phyloP scores from a whole-genome alignment of 2,888 invertebrate genomes.

The Leptopilina myrica region DNA sequence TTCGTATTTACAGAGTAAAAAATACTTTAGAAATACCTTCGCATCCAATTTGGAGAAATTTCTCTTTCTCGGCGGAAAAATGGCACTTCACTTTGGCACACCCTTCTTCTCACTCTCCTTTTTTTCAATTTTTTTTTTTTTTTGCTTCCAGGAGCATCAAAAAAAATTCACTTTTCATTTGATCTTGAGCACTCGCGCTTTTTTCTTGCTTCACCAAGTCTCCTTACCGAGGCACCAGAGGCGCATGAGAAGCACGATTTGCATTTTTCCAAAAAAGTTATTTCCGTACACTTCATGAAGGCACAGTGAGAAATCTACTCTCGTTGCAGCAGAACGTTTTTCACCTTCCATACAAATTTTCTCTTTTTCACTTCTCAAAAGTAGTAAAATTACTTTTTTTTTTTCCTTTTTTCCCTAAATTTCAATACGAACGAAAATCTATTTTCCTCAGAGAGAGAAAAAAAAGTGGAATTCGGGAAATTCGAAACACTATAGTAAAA shows the following conservation, averaged over 20 bases:
- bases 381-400: too few species aligned
- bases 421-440: too few species aligned
- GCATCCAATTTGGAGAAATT: background rate
- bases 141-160: too few species aligned
- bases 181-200: slow-evolving; percentile 29
- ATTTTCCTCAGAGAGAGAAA: too few species aligned
- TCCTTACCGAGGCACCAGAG: slow-evolving; percentile 34
- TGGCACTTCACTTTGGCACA: slow-evolving; percentile 34
- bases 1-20: too few species aligned
- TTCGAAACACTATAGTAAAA: too few species aligned
- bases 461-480: too few species aligned
- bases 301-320: slow-evolving; percentile 33
- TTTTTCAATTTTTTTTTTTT: background rate
- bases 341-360: background rate
- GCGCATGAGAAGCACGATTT: slow-evolving; percentile 26
- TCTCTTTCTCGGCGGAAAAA: slow-evolving; percentile 3
- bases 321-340: background rate
- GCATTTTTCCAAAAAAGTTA: slow-evolving; percentile 33
- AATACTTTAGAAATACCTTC: background rate
- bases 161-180: background rate
- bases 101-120: slow-evolving; percentile 1
- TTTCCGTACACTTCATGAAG: slow-evolving; percentile 14
- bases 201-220: slow-evolving; percentile 24
- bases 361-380: too few species aligned
- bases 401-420: too few species aligned